These are phyloP conservation scores for Plagiodera versicolora DNA, from an alignment of 2,888 invertebrate genomes.

Conservation along the genomic window DNA sequence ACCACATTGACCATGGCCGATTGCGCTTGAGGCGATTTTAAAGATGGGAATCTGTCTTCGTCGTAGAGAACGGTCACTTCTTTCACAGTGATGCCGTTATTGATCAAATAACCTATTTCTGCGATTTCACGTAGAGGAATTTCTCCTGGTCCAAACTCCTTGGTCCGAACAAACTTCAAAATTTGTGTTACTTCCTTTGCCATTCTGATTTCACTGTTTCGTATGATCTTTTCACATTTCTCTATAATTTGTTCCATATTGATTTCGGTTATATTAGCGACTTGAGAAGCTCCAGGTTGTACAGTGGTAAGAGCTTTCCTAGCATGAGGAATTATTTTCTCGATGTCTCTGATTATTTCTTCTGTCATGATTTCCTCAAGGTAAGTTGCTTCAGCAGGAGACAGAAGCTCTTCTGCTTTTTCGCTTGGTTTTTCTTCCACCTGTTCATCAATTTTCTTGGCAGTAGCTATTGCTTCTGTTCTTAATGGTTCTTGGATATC, in stretches of 20 bases:
- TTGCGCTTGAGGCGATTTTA: conserved; percentile 80
- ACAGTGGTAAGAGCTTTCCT: conserved; percentile 44
- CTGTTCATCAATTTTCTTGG: conserved; percentile 64
- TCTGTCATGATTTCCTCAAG: conserved; percentile 63
- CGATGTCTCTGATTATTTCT: conserved; percentile 58
- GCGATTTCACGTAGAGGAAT: conserved; percentile 78
- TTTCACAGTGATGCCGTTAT: conserved; percentile 73
- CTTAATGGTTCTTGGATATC: conserved; percentile 63
- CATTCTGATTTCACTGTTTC: conserved; percentile 62
- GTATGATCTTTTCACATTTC: conserved; percentile 59
- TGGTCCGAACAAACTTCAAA: conserved; percentile 72
- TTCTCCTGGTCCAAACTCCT: conserved; percentile 81
- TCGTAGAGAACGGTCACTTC: conserved; percentile 79
- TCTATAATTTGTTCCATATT: conserved; percentile 61
- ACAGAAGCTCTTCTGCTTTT: conserved; percentile 57
- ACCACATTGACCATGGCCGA: conserved; percentile 82
- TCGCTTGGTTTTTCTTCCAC: conserved; percentile 51
- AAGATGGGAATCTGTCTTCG: conserved; percentile 76
- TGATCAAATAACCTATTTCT: conserved; percentile 76
- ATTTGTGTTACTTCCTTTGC: conserved; percentile 76
- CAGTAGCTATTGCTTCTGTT: conserved; percentile 64
- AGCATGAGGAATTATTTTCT: conserved; percentile 48
- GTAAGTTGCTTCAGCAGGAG: conserved; percentile 62
- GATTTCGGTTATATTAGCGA: conserved; percentile 55
- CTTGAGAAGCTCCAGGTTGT: conserved; percentile 48